phyloP scores from a whole-genome alignment of 2,797 vertebrate genomes.

The Lemur catta region DNA sequence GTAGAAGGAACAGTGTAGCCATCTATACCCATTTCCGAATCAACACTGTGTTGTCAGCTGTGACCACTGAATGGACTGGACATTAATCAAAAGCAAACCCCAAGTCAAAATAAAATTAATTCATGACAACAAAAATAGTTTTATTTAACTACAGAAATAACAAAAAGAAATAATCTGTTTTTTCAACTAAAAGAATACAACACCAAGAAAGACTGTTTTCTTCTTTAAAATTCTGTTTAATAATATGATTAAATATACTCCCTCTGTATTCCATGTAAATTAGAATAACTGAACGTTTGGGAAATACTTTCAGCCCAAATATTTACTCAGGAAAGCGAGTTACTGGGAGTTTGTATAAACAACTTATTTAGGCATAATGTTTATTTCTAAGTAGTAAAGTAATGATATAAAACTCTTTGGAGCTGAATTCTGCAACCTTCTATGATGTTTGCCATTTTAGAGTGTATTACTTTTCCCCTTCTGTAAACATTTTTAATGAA shows the following conservation, averaged over 20 bases:
- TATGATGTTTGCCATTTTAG: slow-evolving; percentile 73
- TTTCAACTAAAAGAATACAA: slow-evolving; percentile 15
- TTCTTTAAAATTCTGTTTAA: slow-evolving; percentile 58
- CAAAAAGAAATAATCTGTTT: slow-evolving; percentile 38
- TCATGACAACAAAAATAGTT: neutral
- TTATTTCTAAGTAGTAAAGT: slow-evolving; percentile 74
- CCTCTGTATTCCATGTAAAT: slow-evolving; percentile 32
- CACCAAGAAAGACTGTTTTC: slow-evolving; percentile 8
- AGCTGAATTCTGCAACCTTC: slow-evolving; percentile 60
- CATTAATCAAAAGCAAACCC: slow-evolving; percentile 9
- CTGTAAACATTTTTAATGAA: slow-evolving; percentile 70
- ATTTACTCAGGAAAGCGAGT: slow-evolving; percentile 64
- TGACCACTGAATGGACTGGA: neutral
- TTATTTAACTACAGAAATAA: slow-evolving; percentile 14
- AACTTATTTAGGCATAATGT: slow-evolving; percentile 73
- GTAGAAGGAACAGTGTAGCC: neutral
- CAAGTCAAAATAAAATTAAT: slow-evolving; percentile 15
- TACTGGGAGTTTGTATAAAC: slow-evolving; percentile 58
- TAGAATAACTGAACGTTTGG: slow-evolving; percentile 57
- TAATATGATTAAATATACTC: slow-evolving; percentile 70
- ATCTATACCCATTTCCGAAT: neutral
- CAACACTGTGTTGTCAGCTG: neutral
- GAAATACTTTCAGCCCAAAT: slow-evolving; percentile 65
- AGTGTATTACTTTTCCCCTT: slow-evolving; percentile 54
- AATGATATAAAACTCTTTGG: slow-evolving; percentile 74